Base-by-base conservation (phyloP, 2,888 invertebrate genomes). In the Cerceris rybyensis region DNA sequence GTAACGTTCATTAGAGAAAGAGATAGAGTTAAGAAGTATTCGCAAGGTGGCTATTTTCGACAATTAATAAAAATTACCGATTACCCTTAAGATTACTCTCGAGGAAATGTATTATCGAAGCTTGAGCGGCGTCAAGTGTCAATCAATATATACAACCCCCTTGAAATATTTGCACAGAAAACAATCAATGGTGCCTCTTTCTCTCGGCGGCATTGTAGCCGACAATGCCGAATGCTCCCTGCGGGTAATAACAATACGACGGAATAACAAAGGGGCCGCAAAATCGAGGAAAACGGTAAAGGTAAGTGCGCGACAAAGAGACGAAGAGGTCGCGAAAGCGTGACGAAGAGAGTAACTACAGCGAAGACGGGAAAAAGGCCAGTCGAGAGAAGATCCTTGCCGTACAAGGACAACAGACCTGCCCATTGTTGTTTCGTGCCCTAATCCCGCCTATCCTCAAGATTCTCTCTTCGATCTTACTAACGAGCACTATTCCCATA, bases 401-500 rank as follows among this genome's bases (percentile, higher is more conserved):
- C 63, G 42, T 54, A 69, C 74, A 78, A 78, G 83, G 76, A 78
- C 75, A 75, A 80, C 85, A 41, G 75, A 64, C 66, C 54, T 17
- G 42, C 17, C 72, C 60, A 84, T 84, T 84, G 84, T 85, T 72
- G 76, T 55, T 49, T 42, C 50, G 50, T 78, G 81, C 60, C 81
- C 81, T 84, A 84, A 85, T 85, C 78, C 84, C 66, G 60, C 39
- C 59, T 78, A 83, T 81, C 78, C 83, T 70, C 41, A 69, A 75
- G 67, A 80, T 68, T 84, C 79, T 77, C 80, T 78, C 70, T 8
- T 55, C 61, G 75, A 60, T 71, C 74, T 73, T 78, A 73, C 87
- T 88, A 88, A 88, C 89, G 89, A 88, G 88, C 86, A 61, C 70
- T 77, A 86, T 88, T 88, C 88, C 88, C 88, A 88, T 86, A 82